phyloP scores from a whole-genome alignment of 2,113 vertebrate genomes.

The Eolophus roseicapilla region DNA sequence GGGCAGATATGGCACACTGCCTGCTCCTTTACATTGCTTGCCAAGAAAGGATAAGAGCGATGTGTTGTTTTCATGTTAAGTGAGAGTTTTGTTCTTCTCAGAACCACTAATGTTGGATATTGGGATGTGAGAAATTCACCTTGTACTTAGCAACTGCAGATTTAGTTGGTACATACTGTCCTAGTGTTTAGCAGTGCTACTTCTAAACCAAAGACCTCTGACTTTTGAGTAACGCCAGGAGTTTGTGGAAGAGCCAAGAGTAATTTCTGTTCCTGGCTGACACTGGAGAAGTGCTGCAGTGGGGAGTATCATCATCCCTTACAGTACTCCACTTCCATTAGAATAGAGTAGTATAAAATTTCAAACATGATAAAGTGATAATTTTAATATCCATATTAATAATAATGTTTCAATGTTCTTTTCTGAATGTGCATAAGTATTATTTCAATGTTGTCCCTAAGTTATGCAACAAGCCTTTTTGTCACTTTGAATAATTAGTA shows the following conservation, averaged over 20 bases:
- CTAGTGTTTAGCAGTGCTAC: background rate
- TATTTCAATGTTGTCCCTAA: background rate
- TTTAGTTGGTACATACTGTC: background rate
- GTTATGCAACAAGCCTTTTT: slow-evolving; percentile 41
- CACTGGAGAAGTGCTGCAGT: background rate
- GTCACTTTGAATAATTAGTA: slow-evolving; percentile 54
- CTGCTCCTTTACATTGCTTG: background rate
- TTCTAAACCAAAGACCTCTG: background rate
- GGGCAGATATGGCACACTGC: background rate
- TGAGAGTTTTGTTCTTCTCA: background rate
- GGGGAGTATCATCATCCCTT: background rate
- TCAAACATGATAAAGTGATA: background rate
- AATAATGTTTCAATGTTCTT: background rate
- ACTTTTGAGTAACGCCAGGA: background rate
- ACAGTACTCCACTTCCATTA: background rate
- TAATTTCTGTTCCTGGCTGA: background rate
- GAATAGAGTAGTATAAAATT: background rate
- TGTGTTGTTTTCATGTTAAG: background rate
- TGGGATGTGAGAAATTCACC: background rate
- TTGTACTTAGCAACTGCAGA: background rate
- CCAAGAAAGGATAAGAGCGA: too few relatives aligned
- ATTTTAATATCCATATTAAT: background rate
- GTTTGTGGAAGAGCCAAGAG: background rate
- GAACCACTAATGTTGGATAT: rapidly evolving
- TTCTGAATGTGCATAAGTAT: slow-evolving; percentile 4